Evolutionary conservation across 2,888 invertebrate species (phyloP).

Genomic region (Lissocephala sabroskyi): DNA sequence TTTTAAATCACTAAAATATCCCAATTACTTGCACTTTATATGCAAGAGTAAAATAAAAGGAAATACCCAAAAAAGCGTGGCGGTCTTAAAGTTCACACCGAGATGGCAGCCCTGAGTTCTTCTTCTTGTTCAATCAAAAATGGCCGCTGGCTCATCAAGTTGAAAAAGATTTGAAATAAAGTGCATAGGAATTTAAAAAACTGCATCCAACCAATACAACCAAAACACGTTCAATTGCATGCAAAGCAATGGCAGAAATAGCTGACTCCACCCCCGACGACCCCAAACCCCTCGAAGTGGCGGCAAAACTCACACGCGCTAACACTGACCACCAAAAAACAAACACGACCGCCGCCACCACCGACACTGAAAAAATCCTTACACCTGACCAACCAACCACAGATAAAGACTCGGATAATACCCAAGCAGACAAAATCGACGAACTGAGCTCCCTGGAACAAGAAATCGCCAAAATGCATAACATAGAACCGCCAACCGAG

Average conservation of each 20-base stretch:
- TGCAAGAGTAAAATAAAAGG: too few species aligned
- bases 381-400: too few species aligned
- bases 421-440: constrained; percentile 40
- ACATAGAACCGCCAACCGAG: constrained; percentile 27
- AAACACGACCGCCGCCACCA: constrained; percentile 16
- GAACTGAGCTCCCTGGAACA: constrained; percentile 66
- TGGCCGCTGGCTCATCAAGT: constrained; percentile 43
- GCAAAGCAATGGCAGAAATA: too few species aligned
- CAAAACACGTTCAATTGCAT: too few species aligned
- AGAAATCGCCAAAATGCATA: constrained; percentile 69
- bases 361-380: not conserved
- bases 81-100: too few species aligned
- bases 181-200: constrained; percentile 26
- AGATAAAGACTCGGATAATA: constrained; percentile 15
- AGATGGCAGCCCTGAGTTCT: too few species aligned
- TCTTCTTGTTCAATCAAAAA: constrained; percentile 48
- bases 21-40: too few species aligned
- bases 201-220: too few species aligned
- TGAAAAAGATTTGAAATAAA: constrained; percentile 32
- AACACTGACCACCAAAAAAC: constrained; percentile 3
- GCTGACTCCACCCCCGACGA: too few species aligned
- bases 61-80: too few species aligned
- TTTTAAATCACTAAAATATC: too few species aligned
- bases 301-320: not conserved
- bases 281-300: not conserved